Evolutionary conservation across 2,797 vertebrate species (phyloP).

Genomic region (Sandelia bainsii): DNA sequence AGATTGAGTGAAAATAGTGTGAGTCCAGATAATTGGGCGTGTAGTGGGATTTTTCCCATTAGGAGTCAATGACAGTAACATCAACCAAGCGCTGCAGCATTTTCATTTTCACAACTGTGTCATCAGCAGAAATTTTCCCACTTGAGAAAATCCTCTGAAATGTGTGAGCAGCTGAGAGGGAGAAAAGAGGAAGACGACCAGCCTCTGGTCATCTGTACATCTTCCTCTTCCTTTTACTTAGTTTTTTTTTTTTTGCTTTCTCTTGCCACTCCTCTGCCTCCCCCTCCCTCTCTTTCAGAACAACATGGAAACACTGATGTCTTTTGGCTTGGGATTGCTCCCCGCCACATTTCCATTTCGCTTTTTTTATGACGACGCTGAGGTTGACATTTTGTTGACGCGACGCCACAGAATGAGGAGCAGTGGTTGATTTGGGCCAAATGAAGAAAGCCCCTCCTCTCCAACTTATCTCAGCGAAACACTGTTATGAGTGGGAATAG

Average conservation of each 20-base stretch:
- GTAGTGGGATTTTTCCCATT: conserved; percentile 44
- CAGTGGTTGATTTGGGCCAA: conserved; percentile 39
- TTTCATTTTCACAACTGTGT: conserved; percentile 62
- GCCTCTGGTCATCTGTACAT: neutral
- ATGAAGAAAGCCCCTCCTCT: conserved; percentile 43
- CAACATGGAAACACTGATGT: conserved; percentile 43
- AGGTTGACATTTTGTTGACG: conserved; percentile 61
- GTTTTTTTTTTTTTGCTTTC: neutral
- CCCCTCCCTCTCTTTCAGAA: conserved; percentile 1
- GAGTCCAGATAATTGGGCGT: conserved; percentile 38
- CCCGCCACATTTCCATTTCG: conserved; percentile 51
- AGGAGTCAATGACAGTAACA: conserved; percentile 50
- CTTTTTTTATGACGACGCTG: neutral
- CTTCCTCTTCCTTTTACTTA: no score
- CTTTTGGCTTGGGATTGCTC: conserved; percentile 46
- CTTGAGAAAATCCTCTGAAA: conserved; percentile 59
- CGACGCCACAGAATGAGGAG: conserved; percentile 33
- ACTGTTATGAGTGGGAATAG: conserved; percentile 53
- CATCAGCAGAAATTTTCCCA: conserved; percentile 60
- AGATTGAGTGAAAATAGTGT: conserved; percentile 45
- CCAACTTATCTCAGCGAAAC: conserved; percentile 63
- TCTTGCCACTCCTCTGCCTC: neutral
- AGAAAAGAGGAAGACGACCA: conserved; percentile 2
- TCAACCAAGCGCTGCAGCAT: conserved; percentile 34
- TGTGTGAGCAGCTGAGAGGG: conserved; percentile 13